Percentiles rank a stretch among this genome's conserved stretches.
These are phyloP conservation scores for Ibycter americanus DNA, from an alignment of 2,797 vertebrate species.

Conservation along the genomic window DNA sequence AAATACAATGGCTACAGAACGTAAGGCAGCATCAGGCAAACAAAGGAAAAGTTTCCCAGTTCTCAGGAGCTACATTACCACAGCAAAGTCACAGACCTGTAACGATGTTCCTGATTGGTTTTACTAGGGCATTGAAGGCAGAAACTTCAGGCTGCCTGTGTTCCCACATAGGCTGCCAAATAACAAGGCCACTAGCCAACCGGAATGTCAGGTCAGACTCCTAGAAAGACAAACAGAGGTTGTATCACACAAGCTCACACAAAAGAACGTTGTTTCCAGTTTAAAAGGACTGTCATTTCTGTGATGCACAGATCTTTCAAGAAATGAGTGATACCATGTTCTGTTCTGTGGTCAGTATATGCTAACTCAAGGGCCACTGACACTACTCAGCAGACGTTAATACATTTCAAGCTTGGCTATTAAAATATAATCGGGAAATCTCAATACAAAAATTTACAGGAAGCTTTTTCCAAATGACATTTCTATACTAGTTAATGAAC, in stretches of 20 bases:
- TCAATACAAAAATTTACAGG: neutral
- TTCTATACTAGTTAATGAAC: neutral
- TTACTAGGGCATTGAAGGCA: conserved; percentile 91
- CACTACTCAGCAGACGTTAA: neutral
- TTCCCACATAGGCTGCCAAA: conserved; percentile 99
- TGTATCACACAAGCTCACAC: neutral
- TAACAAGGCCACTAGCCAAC: conserved; percentile 93
- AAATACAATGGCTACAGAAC: accelerated
- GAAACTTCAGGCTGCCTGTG: conserved; percentile 95
- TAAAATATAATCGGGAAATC: neutral
- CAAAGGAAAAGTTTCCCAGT: neutral
- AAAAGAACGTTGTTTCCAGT: neutral
- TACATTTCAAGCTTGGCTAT: neutral
- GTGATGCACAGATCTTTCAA: neutral
- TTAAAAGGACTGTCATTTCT: neutral
- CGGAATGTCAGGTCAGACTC: conserved; percentile 98
- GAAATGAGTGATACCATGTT: neutral
- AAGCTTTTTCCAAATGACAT: neutral
- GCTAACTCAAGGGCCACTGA: neutral
- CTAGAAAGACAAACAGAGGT: conserved; percentile 69
- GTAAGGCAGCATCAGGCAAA: neutral
- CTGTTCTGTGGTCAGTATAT: neutral
- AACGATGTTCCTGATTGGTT: conserved; percentile 91
- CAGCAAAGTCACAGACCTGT: conserved; percentile 82
- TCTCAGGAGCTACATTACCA: neutral